Percentiles rank a stretch among this genome's conserved stretches.
Conservation (phyloP, 2,113 vertebrate genomes). For the Pagrus major region DNA sequence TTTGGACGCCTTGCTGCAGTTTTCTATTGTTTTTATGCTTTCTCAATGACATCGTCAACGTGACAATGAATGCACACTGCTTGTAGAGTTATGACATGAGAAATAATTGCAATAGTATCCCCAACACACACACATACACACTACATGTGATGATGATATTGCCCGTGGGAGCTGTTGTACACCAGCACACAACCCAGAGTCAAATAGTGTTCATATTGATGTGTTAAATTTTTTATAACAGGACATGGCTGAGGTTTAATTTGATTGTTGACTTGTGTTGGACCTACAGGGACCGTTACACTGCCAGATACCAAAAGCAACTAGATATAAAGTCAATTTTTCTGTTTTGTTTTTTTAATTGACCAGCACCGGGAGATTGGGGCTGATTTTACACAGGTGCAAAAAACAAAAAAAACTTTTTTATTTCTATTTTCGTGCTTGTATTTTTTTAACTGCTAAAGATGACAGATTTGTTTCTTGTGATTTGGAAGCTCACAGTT, state of each 20-base stretch:
- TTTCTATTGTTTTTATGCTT: slow-evolving; percentile 19
- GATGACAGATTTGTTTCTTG: background rate
- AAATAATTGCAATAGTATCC: background rate
- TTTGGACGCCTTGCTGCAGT: background rate
- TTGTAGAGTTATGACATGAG: slow-evolving; percentile 6
- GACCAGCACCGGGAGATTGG: too few species aligned
- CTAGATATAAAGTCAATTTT: background rate
- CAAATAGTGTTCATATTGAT: background rate
- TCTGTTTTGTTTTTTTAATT: background rate
- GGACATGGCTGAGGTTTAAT: background rate
- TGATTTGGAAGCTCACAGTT: background rate
- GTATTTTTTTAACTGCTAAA: background rate
- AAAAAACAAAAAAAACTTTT: background rate
- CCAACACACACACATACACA: slow-evolving; percentile 1
- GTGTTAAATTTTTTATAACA: background rate
- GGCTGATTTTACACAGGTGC: slow-evolving; percentile 38
- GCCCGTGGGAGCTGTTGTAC: slow-evolving; percentile 6
- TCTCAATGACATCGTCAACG: slow-evolving; percentile 1
- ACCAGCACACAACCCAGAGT: slow-evolving; percentile 25
- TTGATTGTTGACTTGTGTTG: background rate
- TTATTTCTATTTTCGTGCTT: background rate
- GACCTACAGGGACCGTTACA: background rate
- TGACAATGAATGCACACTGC: background rate
- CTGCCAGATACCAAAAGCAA: slow-evolving; percentile 32
- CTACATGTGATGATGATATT: background rate